phyloP scores from a whole-genome alignment of 2,797 vertebrate species.

The Geotrypetes seraphini region DNA sequence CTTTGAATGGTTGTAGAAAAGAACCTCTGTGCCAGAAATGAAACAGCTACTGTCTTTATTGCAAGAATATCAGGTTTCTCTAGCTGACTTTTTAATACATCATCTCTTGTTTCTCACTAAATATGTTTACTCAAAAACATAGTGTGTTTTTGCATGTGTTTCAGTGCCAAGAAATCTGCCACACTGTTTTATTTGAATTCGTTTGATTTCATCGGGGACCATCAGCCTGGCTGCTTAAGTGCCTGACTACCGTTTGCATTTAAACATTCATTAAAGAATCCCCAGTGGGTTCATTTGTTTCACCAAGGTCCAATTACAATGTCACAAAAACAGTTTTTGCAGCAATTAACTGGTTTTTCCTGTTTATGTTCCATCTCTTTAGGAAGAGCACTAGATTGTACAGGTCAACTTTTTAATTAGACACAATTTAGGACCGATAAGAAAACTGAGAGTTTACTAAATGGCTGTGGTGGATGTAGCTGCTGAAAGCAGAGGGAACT shows the following conservation, averaged over 20 bases:
- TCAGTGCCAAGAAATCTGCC: constrained; percentile 68
- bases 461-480: too few species aligned
- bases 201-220: constrained; percentile 82
- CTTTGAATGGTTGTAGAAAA: neutral
- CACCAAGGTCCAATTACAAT: constrained; percentile 88
- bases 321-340: constrained; percentile 71
- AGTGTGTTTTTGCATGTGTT: constrained; percentile 56
- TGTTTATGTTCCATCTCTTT: constrained; percentile 90
- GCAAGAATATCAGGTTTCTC: constrained; percentile 17
- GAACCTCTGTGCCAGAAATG: constrained; percentile 54
- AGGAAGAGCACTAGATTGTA: constrained; percentile 69
- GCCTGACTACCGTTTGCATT: constrained; percentile 86
- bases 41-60: constrained; percentile 57
- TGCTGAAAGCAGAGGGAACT: too few species aligned
- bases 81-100: constrained; percentile 28
- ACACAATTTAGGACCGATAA: constrained; percentile 83
- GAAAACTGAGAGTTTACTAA: constrained; percentile 21
- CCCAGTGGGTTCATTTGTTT: constrained; percentile 88
- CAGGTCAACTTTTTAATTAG: constrained; percentile 91
- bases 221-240: constrained; percentile 59
- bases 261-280: constrained; percentile 88
- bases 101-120: constrained; percentile 52
- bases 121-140: constrained; percentile 50
- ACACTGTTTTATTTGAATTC: constrained; percentile 85
- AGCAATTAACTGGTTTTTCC: constrained; percentile 94